phyloP scores from a whole-genome alignment of 1,140 invertebrate species.

The Listronotus oregonensis region DNA sequence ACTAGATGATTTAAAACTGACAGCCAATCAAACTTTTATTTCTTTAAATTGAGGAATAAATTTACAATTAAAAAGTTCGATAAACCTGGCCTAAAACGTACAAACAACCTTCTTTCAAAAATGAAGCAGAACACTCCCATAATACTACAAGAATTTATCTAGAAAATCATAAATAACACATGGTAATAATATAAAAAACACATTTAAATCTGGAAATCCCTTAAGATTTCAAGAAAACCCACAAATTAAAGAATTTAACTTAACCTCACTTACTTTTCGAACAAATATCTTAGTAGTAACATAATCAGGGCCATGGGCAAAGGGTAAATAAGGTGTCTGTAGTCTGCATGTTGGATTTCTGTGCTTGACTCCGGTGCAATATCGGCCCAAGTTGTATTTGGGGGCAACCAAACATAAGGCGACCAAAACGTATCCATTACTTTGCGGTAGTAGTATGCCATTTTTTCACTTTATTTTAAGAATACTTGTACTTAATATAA shows the following conservation, averaged over 20 bases:
- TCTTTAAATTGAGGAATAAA: too few species aligned
- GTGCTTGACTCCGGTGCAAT: slow-evolving; percentile 77
- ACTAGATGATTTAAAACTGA: too few species aligned
- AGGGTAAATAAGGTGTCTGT: slow-evolving; percentile 81
- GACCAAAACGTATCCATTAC: slow-evolving; percentile 74
- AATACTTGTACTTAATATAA: neutral
- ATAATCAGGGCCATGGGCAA: slow-evolving; percentile 79
- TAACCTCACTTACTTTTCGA: slow-evolving; percentile 76
- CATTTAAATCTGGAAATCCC: too few species aligned
- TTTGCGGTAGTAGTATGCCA: slow-evolving; percentile 38
- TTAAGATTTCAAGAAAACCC: too few species aligned
- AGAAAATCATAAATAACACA: too few species aligned
- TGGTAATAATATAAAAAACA: too few species aligned
- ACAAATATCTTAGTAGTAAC: slow-evolving; percentile 71
- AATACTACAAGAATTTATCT: too few species aligned
- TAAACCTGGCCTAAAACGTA: too few species aligned
- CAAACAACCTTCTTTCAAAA: too few species aligned
- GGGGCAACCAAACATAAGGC: slow-evolving; percentile 84
- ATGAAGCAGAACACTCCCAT: too few species aligned
- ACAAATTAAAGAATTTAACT: neutral
- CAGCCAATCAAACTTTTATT: too few species aligned
- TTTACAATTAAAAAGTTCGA: too few species aligned
- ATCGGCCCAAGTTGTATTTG: slow-evolving; percentile 88
- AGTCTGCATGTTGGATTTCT: slow-evolving; percentile 78
- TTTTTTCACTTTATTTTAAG: slow-evolving; percentile 13